Percentiles rank a stretch among this genome's conserved stretches.
phyloP scores from a whole-genome alignment of 2,797 vertebrate genomes.

The Myotis pilosus region DNA sequence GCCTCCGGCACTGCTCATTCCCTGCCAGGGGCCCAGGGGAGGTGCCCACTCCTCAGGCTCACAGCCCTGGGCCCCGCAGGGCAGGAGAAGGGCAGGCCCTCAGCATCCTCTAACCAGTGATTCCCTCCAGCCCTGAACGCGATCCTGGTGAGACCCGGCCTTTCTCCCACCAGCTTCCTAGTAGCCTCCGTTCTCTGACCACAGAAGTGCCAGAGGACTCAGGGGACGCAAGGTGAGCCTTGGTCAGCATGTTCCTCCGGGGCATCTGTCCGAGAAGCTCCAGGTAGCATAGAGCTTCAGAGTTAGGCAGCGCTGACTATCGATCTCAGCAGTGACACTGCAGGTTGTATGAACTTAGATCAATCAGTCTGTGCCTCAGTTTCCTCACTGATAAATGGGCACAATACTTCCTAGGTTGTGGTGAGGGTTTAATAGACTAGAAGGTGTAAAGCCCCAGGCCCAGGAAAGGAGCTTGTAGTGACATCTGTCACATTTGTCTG shows the following conservation, averaged over 20 bases:
- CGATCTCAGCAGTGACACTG: not conserved
- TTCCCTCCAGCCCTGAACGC: too few species aligned
- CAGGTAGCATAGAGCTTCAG: not conserved
- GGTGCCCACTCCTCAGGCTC: slow-evolving; percentile 43
- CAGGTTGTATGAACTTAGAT: not conserved
- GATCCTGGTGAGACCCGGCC: not conserved
- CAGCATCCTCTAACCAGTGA: not conserved
- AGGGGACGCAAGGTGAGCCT: not conserved
- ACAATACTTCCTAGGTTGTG: not conserved
- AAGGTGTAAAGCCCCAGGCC: not conserved
- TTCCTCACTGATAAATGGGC: not conserved
- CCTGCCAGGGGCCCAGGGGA: slow-evolving; percentile 59
- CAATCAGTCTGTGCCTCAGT: not conserved
- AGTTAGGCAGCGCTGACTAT: not conserved
- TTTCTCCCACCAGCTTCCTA: not conserved
- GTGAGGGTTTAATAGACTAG: not conserved
- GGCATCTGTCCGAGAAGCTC: not conserved
- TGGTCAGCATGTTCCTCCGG: not conserved
- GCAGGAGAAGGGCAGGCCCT: not conserved
- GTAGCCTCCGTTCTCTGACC: not conserved
- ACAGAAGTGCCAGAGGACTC: not conserved
- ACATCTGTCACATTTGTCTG: not conserved
- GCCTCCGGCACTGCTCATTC: slow-evolving; percentile 68
- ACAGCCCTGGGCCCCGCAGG: not conserved
- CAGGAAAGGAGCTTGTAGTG: not conserved